These are phyloP conservation scores for Mesocentrotus franciscanus DNA, from an alignment of 53 echinoderm and acorn worm genomes.

Conservation along the genomic window DNA sequence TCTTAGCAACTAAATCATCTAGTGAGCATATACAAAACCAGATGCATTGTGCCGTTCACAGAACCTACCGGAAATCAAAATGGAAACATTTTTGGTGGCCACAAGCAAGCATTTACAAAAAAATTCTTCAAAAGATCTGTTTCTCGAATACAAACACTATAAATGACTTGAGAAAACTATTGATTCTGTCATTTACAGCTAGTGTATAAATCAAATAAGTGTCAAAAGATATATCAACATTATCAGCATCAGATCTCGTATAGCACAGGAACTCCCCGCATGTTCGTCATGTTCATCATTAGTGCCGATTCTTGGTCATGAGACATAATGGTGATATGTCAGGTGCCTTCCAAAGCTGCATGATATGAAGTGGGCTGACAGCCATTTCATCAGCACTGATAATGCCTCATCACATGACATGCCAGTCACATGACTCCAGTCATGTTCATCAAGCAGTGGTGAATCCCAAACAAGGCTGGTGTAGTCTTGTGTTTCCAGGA, in stretches of 20 bases:
- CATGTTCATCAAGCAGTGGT: constrained; percentile 43
- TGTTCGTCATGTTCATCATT: neutral
- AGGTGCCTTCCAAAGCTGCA: neutral
- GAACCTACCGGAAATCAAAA: neutral
- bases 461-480: constrained; percentile 38
- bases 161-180: neutral
- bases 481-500: constrained; percentile 14
- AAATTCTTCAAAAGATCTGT: neutral
- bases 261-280: neutral
- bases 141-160: neutral
- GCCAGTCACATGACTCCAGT: constrained; percentile 2
- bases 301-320: neutral
- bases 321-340: neutral
- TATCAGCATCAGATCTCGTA: neutral
- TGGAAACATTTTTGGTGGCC: neutral
- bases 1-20: neutral
- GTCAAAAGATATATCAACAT: neutral
- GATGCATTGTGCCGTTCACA: neutral
- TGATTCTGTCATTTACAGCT: neutral
- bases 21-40: neutral
- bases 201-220: neutral
- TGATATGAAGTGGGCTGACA: neutral
- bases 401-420: constrained; percentile 13
- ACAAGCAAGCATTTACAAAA: neutral
- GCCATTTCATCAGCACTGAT: constrained; percentile 38